phyloP scores from a whole-genome alignment of 1,140 invertebrate genomes.

The Reticulitermes speratus region DNA sequence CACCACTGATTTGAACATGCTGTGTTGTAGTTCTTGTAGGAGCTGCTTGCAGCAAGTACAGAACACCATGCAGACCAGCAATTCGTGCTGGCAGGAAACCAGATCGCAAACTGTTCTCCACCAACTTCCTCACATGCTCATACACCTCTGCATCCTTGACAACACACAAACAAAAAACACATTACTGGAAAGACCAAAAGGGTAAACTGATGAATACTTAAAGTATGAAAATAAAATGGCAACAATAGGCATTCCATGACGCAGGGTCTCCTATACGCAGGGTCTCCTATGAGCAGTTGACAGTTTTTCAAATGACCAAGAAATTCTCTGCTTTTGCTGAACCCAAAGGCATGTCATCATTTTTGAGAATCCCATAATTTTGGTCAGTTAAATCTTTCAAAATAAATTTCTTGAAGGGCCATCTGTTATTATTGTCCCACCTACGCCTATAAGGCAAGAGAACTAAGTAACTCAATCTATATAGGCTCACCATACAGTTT shows the following conservation, averaged over 20 bases:
- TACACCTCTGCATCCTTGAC: conserved; percentile 55
- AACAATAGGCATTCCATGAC: not conserved
- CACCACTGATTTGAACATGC: not conserved
- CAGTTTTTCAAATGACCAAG: not conserved
- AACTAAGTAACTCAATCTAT: too few species aligned
- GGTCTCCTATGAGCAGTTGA: not conserved
- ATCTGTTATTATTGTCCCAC: too few species aligned
- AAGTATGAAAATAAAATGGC: conserved; percentile 31
- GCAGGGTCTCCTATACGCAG: not conserved
- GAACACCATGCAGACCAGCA: conserved; percentile 68
- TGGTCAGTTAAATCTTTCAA: too few species aligned
- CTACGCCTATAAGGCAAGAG: too few species aligned
- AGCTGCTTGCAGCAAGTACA: conserved; percentile 68
- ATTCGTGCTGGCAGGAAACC: conserved; percentile 65
- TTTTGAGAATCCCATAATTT: too few species aligned
- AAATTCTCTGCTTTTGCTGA: too few species aligned
- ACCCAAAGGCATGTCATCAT: too few species aligned
- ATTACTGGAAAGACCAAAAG: not conserved
- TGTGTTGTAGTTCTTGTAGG: not conserved
- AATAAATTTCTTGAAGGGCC: too few species aligned
- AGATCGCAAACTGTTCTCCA: conserved; percentile 64
- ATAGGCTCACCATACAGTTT: too few species aligned
- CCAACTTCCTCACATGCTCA: conserved; percentile 62
- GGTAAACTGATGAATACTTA: not conserved
- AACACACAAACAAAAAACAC: conserved; percentile 20